phyloP scores from a whole-genome alignment of 2,113 vertebrate species.

The Phylloscopus trochiloides region DNA sequence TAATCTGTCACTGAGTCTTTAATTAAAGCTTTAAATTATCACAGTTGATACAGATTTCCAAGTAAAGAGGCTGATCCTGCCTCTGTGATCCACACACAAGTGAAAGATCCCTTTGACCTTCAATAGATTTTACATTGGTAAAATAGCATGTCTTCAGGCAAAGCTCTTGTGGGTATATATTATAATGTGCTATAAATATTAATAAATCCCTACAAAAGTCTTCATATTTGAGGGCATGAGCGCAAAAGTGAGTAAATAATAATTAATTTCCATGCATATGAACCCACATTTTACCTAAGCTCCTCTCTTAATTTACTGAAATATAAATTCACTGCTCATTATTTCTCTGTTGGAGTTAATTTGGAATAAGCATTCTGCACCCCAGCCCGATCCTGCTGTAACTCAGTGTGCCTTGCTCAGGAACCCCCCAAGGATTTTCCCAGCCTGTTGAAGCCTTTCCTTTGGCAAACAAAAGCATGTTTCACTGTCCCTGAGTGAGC shows the following conservation, averaged over 20 bases:
- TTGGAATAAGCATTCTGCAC: slow-evolving; percentile 29
- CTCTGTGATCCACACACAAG: not conserved
- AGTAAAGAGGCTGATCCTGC: slow-evolving; percentile 9
- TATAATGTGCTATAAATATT: slow-evolving; percentile 67
- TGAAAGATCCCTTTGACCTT: not conserved
- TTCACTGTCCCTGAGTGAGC: not conserved
- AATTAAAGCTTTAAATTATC: slow-evolving; percentile 70
- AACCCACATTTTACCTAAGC: slow-evolving; percentile 18
- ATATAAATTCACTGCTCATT: slow-evolving; percentile 45
- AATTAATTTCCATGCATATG: slow-evolving; percentile 45
- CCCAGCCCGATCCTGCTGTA: not conserved
- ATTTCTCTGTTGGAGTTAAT: slow-evolving; percentile 29
- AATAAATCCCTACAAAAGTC: slow-evolving; percentile 48
- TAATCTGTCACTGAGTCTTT: slow-evolving; percentile 54
- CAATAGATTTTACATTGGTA: not conserved
- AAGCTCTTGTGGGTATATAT: slow-evolving; percentile 30
- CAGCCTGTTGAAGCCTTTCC: not conserved
- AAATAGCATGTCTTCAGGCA: not conserved
- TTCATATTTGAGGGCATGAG: slow-evolving; percentile 3
- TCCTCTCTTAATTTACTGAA: slow-evolving; percentile 45
- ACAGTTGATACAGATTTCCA: slow-evolving; percentile 50
- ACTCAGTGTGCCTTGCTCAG: not conserved
- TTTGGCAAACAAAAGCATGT: not conserved
- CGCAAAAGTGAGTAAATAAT: slow-evolving; percentile 52
- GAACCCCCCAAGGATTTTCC: not conserved